Evolutionary conservation across 64 coral and sea anemone species (phyloP).

Genomic region (Stichodactyla helianthus): DNA sequence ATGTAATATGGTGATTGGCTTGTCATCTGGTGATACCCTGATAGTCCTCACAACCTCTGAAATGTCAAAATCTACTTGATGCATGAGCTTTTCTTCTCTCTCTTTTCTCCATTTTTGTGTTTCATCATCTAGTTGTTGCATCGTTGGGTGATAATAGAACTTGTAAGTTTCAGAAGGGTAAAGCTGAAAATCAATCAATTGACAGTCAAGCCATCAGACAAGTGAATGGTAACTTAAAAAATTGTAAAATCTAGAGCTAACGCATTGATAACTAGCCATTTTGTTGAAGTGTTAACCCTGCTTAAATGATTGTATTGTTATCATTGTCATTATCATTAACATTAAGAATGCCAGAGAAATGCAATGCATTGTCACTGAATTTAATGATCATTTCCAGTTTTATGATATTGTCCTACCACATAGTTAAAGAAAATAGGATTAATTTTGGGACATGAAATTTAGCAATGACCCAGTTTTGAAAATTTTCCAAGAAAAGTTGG

Average conservation of each 20-base stretch:
- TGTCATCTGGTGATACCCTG: conserved; percentile 44
- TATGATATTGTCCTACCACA: no score
- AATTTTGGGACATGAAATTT: no score
- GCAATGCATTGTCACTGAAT: no score
- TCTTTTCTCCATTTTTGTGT: conserved; percentile 41
- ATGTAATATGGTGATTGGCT: conserved; percentile 51
- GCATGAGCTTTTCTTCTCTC: conserved; percentile 57
- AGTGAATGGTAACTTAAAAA: not conserved
- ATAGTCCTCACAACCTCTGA: conserved; percentile 32
- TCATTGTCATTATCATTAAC: no score
- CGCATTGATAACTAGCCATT: not conserved
- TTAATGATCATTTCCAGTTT: no score
- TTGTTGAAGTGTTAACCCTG: not conserved
- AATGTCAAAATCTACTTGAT: conserved; percentile 58
- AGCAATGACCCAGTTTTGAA: no score
- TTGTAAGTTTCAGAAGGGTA: conserved; percentile 58
- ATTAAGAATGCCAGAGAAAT: no score
- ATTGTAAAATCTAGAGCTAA: not conserved
- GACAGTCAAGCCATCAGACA: not conserved
- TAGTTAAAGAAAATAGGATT: no score
- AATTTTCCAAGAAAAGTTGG: no score
- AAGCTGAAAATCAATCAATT: conserved; percentile 36
- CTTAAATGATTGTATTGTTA: no score
- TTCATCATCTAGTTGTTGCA: conserved; percentile 42
- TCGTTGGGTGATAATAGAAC: conserved; percentile 42